phyloP scores from a whole-genome alignment of 2,888 invertebrate genomes.

The Crematogaster levior region DNA sequence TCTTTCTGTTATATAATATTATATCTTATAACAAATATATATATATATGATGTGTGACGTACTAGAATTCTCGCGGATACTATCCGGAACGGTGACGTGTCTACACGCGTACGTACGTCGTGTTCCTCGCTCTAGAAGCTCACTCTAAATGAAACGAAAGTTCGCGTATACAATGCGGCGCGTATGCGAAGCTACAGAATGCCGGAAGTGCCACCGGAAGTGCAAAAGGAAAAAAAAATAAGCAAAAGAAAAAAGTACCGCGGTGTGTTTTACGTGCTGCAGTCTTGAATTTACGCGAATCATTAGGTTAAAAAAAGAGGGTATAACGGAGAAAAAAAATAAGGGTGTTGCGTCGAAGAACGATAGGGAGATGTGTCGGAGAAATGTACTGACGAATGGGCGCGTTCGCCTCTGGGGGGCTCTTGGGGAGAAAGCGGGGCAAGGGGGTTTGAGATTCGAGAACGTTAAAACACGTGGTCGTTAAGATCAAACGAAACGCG shows the following conservation, averaged over 20 bases:
- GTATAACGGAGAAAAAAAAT: conserved; percentile 17
- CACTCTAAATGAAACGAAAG: conserved; percentile 24
- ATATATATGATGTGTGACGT: conserved; percentile 80
- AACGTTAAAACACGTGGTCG: conserved; percentile 54
- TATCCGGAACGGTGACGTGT: conserved; percentile 73
- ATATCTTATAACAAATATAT: conserved; percentile 74
- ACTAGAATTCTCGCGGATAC: conserved; percentile 79
- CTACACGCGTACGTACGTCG: conserved; percentile 79
- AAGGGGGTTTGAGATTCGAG: conserved; percentile 28
- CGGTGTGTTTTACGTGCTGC: conserved; percentile 50
- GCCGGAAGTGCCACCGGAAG: conserved; percentile 66
- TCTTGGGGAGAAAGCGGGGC: conserved; percentile 13
- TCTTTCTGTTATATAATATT: too few relatives aligned
- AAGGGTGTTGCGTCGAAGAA: neutral
- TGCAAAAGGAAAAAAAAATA: conserved; percentile 38
- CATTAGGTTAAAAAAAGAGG: conserved; percentile 56
- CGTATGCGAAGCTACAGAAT: conserved; percentile 35
- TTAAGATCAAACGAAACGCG: conserved; percentile 68
- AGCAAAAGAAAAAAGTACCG: conserved; percentile 18
- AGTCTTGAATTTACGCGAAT: conserved; percentile 56
- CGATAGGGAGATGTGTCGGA: conserved; percentile 15
- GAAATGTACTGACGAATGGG: neutral
- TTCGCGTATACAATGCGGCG: conserved; percentile 14
- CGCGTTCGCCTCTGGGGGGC: conserved; percentile 37
- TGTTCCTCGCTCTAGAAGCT: conserved; percentile 53